phyloP scores from a whole-genome alignment of 2,797 vertebrate genomes.

The Microchirus variegatus region DNA sequence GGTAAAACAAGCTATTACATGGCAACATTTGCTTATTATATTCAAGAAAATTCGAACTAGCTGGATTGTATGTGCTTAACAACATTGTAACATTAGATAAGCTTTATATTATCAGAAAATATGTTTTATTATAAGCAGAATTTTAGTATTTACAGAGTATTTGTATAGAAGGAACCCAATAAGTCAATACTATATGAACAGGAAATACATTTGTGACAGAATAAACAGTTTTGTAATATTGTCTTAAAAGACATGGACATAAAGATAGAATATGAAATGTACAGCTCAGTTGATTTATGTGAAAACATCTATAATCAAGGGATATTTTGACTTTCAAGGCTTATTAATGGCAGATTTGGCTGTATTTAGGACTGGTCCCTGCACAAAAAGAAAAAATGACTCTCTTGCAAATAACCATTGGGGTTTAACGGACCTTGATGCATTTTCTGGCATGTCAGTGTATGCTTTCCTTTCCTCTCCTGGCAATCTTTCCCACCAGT shows the following conservation, averaged over 20 bases:
- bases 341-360: conserved; percentile 40
- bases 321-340: conserved; percentile 8
- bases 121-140: background rate
- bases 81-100: too few species aligned
- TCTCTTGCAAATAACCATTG: conserved; percentile 53
- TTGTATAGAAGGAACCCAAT: background rate
- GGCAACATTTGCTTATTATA: too few species aligned
- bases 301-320: too few species aligned
- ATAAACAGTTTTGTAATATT: too few species aligned
- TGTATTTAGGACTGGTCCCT: conserved; percentile 65
- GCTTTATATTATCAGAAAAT: too few species aligned
- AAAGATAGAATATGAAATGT: too few species aligned
- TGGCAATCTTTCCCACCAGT: conserved; percentile 29
- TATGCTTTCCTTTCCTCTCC: conserved; percentile 20
- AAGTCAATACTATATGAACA: background rate
- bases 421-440: conserved; percentile 60
- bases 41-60: too few species aligned
- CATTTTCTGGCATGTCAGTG: conserved; percentile 53
- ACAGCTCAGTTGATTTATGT: too few species aligned
- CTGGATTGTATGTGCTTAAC: too few species aligned
- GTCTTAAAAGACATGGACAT: too few species aligned
- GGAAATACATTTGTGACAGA: background rate
- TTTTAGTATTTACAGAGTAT: background rate
- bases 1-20: background rate
- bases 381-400: conserved; percentile 49